Evolutionary conservation across 2,113 vertebrate genomes (phyloP).

Genomic region (Gorsachius goisagi): DNA sequence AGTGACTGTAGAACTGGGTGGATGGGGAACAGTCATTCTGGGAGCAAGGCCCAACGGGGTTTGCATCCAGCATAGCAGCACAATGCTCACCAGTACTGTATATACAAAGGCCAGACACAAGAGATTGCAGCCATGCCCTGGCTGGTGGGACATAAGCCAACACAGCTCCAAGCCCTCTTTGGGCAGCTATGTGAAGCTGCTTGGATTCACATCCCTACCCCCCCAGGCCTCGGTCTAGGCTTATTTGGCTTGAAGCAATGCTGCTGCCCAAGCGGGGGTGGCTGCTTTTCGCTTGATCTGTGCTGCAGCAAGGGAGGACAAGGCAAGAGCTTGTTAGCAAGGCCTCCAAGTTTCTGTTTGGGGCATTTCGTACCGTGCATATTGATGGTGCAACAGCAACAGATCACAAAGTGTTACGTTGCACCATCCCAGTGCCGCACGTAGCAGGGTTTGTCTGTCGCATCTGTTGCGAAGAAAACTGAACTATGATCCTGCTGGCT

Average conservation of each 20-base stretch:
- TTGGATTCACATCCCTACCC: no score
- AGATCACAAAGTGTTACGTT: accelerated
- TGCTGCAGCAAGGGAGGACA: neutral
- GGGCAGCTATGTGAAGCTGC: neutral
- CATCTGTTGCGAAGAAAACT: neutral
- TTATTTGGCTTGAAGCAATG: neutral
- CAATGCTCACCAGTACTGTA: accelerated
- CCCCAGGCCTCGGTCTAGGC: accelerated
- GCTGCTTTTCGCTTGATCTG: accelerated
- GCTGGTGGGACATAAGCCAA: neutral
- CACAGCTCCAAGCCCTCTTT: neutral
- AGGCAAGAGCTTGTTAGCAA: neutral
- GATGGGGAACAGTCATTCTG: neutral
- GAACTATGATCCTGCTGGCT: neutral
- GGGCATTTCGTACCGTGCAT: neutral
- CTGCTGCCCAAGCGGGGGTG: neutral
- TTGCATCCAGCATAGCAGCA: neutral
- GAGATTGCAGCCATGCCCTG: accelerated
- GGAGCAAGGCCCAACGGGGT: neutral
- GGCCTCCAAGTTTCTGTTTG: neutral
- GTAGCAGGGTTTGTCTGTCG: neutral
- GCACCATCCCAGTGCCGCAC: neutral
- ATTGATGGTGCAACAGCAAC: neutral
- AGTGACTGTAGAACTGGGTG: neutral
- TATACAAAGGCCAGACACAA: neutral